Evolutionary conservation across 2,797 vertebrate genomes (phyloP).

Genomic region (Halcyon smyrnensis): DNA sequence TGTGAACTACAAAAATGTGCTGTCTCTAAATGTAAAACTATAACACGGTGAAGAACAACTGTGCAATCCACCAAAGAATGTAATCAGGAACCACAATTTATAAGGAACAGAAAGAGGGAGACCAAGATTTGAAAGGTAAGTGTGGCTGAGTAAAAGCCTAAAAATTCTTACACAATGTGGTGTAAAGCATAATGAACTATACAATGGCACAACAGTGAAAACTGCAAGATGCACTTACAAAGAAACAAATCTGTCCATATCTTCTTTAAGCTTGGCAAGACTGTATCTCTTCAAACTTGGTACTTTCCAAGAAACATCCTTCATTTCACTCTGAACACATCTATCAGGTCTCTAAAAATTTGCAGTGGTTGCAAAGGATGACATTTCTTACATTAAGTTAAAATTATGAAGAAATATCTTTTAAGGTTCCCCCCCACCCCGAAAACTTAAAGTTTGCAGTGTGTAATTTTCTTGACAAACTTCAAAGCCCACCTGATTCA

Average conservation of each 20-base stretch:
- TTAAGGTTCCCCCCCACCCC: neutral
- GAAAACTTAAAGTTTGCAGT: neutral
- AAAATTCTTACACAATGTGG: neutral
- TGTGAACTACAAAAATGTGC: neutral
- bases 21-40: neutral
- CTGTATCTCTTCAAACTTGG: neutral
- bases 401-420: neutral
- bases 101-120: neutral
- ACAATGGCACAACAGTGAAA: neutral
- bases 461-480: neutral
- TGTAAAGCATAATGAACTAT: neutral
- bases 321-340: neutral
- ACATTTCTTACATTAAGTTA: neutral
- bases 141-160: neutral
- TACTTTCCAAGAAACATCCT: neutral
- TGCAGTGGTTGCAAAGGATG: neutral
- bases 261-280: neutral
- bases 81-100: neutral
- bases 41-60: neutral
- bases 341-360: neutral
- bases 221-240: neutral
- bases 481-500: neutral
- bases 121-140: neutral
- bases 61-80: neutral
- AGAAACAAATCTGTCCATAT: neutral